These are phyloP conservation scores for Rhabditophanes sp. DNA, from an alignment of 2,888 invertebrate species.

Conservation along the genomic window DNA sequence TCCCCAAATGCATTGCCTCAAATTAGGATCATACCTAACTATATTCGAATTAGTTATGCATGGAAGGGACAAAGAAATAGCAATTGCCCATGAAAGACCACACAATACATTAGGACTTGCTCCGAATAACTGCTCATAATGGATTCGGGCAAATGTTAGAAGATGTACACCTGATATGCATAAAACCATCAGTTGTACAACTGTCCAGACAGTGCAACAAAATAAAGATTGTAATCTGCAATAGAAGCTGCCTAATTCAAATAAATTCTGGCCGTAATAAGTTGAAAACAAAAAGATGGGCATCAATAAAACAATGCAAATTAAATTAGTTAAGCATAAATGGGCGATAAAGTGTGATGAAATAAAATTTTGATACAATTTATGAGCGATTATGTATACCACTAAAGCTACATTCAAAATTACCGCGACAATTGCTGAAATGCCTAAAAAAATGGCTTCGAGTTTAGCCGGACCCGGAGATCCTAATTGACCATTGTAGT, in stretches of 20 bases:
- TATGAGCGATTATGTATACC: conserved; percentile 30
- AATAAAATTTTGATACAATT: conserved; percentile 42
- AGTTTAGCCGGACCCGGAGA: neutral
- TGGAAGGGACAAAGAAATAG: conserved; percentile 35
- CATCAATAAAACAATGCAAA: conserved; percentile 24
- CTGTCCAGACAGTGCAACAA: conserved; percentile 40
- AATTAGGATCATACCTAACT: conserved; percentile 31
- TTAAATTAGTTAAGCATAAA: conserved; percentile 36
- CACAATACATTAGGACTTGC: conserved; percentile 32
- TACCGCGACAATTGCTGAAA: conserved; percentile 21
- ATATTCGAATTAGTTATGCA: conserved; percentile 42
- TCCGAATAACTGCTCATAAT: conserved; percentile 44
- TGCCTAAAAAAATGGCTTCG: neutral
- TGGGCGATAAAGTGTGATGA: conserved; percentile 43
- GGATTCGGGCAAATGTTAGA: conserved; percentile 43
- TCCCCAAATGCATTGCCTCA: conserved; percentile 34
- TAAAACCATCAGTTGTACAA: conserved; percentile 38
- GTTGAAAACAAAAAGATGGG: conserved; percentile 34
- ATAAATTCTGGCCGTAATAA: conserved; percentile 28
- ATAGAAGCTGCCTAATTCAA: neutral
- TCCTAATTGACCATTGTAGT: too few relatives aligned
- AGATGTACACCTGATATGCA: conserved; percentile 44
- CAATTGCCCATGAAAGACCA: conserved; percentile 38
- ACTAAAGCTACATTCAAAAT: conserved; percentile 29
- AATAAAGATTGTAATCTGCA: conserved; percentile 31